Conservation (phyloP, 2,888 invertebrate genomes). For the Dyspetes luteomarginatus region DNA sequence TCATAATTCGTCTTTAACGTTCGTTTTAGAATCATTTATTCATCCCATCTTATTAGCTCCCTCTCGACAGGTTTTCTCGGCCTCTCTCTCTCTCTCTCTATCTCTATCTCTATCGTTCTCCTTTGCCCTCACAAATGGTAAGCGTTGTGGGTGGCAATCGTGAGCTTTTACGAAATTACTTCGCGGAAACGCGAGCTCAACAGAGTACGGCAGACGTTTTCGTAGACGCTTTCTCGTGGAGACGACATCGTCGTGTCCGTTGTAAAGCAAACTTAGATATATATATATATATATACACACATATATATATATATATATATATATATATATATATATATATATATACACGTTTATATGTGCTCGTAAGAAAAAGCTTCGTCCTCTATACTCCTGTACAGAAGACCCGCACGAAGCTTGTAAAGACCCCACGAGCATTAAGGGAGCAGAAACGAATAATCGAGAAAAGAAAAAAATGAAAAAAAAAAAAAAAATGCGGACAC, state of each 20-base stretch:
- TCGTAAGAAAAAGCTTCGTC: background rate
- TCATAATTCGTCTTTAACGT: no score
- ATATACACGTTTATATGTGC: background rate
- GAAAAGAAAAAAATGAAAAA: slow-evolving; percentile 18
- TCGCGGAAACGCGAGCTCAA: slow-evolving; percentile 54
- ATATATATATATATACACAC: background rate
- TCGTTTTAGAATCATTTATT: background rate
- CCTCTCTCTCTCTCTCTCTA: background rate
- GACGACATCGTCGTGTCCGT: slow-evolving; percentile 33
- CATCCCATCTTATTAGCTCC: slow-evolving; percentile 5
- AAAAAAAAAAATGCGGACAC: background rate
- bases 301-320: background rate
- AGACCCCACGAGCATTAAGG: background rate
- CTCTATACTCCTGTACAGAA: no score
- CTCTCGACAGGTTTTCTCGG: background rate
- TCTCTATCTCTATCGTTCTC: background rate
- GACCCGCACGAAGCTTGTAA: no score
- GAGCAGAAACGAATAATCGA: slow-evolving; percentile 40
- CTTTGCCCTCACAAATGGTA: background rate
- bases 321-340: background rate
- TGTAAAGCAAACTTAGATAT: background rate
- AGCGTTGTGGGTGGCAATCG: slow-evolving; percentile 57
- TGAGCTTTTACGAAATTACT: slow-evolving; percentile 62
- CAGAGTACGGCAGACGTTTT: slow-evolving; percentile 53
- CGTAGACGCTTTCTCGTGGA: slow-evolving; percentile 46